Evolutionary conservation across 2,888 invertebrate species (phyloP).

Genomic region (Augiades crinisus): DNA sequence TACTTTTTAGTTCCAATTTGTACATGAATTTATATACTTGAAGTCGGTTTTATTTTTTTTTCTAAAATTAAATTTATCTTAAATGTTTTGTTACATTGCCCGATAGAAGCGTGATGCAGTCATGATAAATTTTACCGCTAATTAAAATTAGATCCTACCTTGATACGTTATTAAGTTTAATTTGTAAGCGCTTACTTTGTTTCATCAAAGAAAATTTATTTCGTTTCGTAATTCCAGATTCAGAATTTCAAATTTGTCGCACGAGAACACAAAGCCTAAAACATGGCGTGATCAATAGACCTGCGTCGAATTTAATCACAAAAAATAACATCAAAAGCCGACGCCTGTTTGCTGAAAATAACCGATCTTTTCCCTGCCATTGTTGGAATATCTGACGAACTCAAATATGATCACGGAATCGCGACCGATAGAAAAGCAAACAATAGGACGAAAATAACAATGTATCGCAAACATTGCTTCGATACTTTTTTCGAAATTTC

Average conservation of each 20-base stretch:
- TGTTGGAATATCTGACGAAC: conserved; percentile 60
- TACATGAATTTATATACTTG: too few relatives aligned
- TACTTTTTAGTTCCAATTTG: too few relatives aligned
- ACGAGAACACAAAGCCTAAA: background rate
- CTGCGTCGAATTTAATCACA: conserved; percentile 19
- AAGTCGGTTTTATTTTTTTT: too few relatives aligned
- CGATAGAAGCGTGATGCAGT: conserved; percentile 2
- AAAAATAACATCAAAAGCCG: conserved; percentile 31
- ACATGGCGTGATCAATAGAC: conserved; percentile 5
- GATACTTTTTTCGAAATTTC: conserved; percentile 20
- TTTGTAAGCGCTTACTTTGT: background rate
- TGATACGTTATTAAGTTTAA: conserved; percentile 8
- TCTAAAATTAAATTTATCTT: too few relatives aligned
- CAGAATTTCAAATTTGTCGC: background rate
- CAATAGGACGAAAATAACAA: conserved; percentile 52
- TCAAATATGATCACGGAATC: conserved; percentile 56
- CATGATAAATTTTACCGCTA: conserved; percentile 1
- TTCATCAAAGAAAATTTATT: too few relatives aligned
- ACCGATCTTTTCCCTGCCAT: conserved; percentile 42
- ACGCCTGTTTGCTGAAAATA: conserved; percentile 39
- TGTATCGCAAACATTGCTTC: conserved; percentile 47
- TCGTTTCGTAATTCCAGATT: too few relatives aligned
- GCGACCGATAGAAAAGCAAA: conserved; percentile 34
- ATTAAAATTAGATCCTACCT: conserved; percentile 8
- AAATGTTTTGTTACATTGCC: background rate